Evolutionary conservation across 2,888 invertebrate genomes (phyloP).

Genomic region (Cephus pulcher): DNA sequence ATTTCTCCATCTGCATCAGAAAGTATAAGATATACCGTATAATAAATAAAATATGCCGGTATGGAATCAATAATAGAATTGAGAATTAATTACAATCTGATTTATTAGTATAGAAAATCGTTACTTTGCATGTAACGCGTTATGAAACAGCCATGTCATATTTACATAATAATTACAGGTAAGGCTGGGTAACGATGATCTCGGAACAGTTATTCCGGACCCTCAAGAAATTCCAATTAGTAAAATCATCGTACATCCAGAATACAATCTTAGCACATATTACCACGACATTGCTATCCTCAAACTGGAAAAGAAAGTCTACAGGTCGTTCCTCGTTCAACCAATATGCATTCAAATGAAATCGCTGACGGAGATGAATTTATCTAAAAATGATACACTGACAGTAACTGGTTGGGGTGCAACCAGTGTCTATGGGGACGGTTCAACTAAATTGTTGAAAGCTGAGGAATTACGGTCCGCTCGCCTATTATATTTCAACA

Average conservation of each 20-base stretch:
- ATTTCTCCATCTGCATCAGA: no score
- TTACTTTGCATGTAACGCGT: no score
- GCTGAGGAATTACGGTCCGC: conserved; percentile 49
- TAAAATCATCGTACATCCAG: conserved; percentile 46
- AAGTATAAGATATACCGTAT: no score
- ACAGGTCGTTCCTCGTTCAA: conserved; percentile 34
- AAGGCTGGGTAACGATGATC: conserved; percentile 49
- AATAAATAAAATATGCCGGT: no score
- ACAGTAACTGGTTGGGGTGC: conserved; percentile 54
- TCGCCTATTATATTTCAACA: no score
- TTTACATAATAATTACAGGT: conserved; percentile 22
- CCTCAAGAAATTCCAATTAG: conserved; percentile 44
- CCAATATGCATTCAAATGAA: conserved; percentile 55
- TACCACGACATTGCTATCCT: conserved; percentile 57
- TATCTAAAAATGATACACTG: conserved; percentile 33
- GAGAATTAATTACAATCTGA: no score
- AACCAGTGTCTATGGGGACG: conserved; percentile 28
- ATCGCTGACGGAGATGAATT: conserved; percentile 24
- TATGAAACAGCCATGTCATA: no score
- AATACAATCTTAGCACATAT: conserved; percentile 42
- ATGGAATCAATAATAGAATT: no score
- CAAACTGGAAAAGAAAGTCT: conserved; percentile 37
- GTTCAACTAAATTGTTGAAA: conserved; percentile 42
- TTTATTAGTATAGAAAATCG: no score
- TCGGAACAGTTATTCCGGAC: conserved; percentile 22